phyloP scores from a whole-genome alignment of 2,113 vertebrate genomes.

The human region DNA sequence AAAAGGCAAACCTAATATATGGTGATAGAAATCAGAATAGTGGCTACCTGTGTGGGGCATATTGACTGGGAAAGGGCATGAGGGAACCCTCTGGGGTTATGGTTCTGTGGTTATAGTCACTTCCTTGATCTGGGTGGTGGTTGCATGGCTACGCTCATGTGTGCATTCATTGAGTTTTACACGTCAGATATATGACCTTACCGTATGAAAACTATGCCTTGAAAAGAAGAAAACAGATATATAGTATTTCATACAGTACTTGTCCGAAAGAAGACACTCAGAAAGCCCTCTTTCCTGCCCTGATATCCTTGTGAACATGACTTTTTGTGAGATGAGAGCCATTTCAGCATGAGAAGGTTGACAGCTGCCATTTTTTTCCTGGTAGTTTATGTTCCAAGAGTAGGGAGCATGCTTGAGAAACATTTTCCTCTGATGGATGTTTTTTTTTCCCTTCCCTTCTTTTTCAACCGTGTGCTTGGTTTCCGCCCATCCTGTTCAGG shows the following conservation, averaged over 20 bases:
- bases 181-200: not conserved
- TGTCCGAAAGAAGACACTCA: not conserved
- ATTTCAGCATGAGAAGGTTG: not conserved
- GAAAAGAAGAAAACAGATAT: not conserved
- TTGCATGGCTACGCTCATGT: not conserved
- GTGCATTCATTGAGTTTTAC: not conserved
- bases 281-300: not conserved
- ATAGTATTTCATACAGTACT: not conserved
- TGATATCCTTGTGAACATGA: accelerated
- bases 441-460: not conserved
- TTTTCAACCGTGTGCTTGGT: not conserved
- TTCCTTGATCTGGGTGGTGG: not conserved
- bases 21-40: not conserved
- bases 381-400: not conserved
- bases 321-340: not conserved
- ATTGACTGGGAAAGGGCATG: too few relatives aligned
- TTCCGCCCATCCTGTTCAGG: slow-evolving; percentile 82
- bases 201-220: not conserved
- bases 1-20: not conserved
- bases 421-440: not conserved
- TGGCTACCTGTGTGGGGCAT: not conserved
- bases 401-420: not conserved
- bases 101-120: not conserved
- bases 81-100: not conserved
- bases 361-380: not conserved